Evolutionary conservation across 2,888 invertebrate genomes (phyloP), one percentile per base, ranked within the genome.

Genomic region (Mamestra brassicae): DNA sequence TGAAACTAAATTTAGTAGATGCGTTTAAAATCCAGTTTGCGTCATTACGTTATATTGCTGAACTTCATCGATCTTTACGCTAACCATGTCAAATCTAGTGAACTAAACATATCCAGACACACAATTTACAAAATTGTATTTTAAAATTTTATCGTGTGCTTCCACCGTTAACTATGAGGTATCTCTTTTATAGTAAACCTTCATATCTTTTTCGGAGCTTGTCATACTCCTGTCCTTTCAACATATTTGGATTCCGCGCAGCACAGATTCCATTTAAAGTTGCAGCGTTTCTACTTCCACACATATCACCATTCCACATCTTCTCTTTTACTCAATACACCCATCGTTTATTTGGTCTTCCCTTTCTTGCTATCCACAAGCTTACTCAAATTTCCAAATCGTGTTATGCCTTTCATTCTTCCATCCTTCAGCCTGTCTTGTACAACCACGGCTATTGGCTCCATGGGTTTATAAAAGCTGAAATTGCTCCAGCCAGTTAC

Each of bases 1-100:
- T 1, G 26, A 34, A 50, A 78, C 71, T 0, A 78, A 36, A 74
- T 71, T 58, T n/a, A 47, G 38, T 47, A n/a, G 45, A 38, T 71
- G 72, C 52, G n/a, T 71, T 58, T 34, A n/a, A 60, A 52, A 79
- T 57, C 52, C 1, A 47, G 72, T 71, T 47, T 7, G 6, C 47
- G 26, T 4, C 4, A 38, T 71, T 58, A 45, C 57, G 52, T 71
- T 71, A 79, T 60, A 34, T 17, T 52, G 2, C 13, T 34, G n/a
- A n/a, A n/a, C 38, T 38, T 42, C 1, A 17, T 15, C 7, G 7
- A 0, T 58, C 7, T 36, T 58, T 58, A 34, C 17, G 6, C n/a
- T 17, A 36, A 58, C 3, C 15, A 36, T 0, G 3, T 36, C 15
- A 36, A 11, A 15, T 15, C 7, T 15, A 36, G 3, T 15, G 15